These are phyloP conservation scores for Tychaedon coryphoeus DNA, from an alignment of 2,113 vertebrate genomes.

Conservation along the genomic window DNA sequence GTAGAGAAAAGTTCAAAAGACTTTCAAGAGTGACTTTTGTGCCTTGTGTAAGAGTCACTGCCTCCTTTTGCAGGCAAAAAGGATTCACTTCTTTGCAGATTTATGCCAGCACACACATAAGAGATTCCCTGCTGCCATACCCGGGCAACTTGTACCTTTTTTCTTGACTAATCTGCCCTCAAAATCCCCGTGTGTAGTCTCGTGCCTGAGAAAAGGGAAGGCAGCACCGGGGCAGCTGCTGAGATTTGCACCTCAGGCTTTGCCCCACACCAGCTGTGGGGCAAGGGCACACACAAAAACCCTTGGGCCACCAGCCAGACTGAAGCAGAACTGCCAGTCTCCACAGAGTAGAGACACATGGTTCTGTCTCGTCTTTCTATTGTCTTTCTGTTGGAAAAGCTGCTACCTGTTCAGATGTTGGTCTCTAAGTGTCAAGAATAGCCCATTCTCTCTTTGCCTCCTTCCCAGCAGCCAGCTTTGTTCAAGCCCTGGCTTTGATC, in stretches of 20 bases:
- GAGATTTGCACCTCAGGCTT: not conserved
- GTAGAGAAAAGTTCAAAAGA: not conserved
- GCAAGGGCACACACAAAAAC: not conserved
- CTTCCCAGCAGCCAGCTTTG: not conserved
- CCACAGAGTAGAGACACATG: rapidly evolving
- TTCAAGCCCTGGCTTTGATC: not conserved
- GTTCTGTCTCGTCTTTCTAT: not conserved
- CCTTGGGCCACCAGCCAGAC: not conserved
- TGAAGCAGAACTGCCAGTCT: not conserved
- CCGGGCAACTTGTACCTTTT: not conserved
- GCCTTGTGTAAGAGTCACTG: not conserved
- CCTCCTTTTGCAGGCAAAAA: not conserved
- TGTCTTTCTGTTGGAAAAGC: not conserved
- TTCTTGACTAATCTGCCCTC: not conserved
- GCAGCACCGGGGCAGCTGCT: not conserved
- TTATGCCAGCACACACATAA: not conserved
- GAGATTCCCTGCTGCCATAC: not conserved
- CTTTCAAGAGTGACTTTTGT: not conserved
- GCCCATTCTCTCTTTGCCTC: not conserved
- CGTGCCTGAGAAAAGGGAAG: rapidly evolving
- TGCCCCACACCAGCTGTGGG: not conserved
- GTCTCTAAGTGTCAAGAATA: not conserved
- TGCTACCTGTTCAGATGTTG: not conserved
- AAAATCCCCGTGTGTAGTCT: not conserved
- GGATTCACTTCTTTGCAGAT: not conserved